Evolutionary conservation across 2,888 invertebrate genomes (phyloP), one percentile per base, ranked within the genome.

Genomic region (Amphiduros pacificus): DNA sequence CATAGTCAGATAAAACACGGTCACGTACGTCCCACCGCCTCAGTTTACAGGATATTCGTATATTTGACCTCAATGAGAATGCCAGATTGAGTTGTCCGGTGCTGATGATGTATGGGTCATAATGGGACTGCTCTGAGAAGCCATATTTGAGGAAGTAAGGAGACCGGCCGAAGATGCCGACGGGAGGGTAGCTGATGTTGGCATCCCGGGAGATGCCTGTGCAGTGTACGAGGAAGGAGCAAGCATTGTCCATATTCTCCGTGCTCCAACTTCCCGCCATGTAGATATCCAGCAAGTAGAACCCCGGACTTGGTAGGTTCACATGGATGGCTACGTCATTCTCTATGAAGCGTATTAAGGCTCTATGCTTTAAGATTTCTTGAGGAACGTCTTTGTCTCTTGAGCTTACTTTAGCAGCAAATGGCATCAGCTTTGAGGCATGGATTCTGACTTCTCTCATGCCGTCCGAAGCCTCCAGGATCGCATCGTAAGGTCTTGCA

Each of bases 271-370:
- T 74, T 36, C 76, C 75, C 55, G 77, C 76, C 3, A 78, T 78
- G 64, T 72, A 82, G 20, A 82, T 75, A 62, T 84, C 83, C 55
- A 84, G 78, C 65, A 78, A 80, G 69, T 82, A 85, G 55, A 74
- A 68, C 5, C 84, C 84, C 5, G 79, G 74, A 57, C 76, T 73
- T 0, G 84, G 84, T 0, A 84, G 82, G 11, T 77, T 75, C 1
- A 83, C 77, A 4, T 76, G 74, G 64, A 84, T 56, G 9, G 79
- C 75, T 31, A 77, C 76, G 52, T 74, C 75, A 55, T 77, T 73
- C 3, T 74, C 74, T 2, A 76, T 71, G 44, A 73, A 76, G 40
- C 78, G 66, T 11, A 78, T 64, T 69, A 80, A 67, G 1, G 74
- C 73, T 4, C 77, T 67, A 0, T 78, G 77, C 29, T 74, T 74